Percentiles rank a stretch among this genome's conserved stretches.
Conservation (phyloP, 2,888 invertebrate species). For the Luperina testacea region DNA sequence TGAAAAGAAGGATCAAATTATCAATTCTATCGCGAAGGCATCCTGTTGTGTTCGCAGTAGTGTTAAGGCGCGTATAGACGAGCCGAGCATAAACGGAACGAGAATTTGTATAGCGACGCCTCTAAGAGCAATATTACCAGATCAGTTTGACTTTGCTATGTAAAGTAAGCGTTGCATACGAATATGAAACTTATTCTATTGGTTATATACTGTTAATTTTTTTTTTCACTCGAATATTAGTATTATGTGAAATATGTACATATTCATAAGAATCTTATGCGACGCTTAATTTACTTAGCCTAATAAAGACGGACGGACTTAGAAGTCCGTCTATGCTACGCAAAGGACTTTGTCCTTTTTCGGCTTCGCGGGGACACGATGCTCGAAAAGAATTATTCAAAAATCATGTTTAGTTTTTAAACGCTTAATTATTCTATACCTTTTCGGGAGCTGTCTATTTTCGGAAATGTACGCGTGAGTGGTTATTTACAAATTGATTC, state of each 20-base stretch:
- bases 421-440: too few relatives aligned
- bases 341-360: neutral
- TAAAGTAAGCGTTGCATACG: neutral
- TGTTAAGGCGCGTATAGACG: too few relatives aligned
- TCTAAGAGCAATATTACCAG: neutral
- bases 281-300: neutral
- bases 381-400: too few relatives aligned
- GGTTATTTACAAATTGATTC: too few relatives aligned
- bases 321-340: neutral
- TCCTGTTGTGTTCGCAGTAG: neutral
- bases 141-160: neutral
- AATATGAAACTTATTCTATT: neutral
- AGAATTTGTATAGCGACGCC: too few relatives aligned
- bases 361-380: too few relatives aligned
- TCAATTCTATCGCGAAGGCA: neutral
- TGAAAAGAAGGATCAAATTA: constrained; percentile 5
- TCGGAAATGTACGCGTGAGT: too few relatives aligned
- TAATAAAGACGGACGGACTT: neutral
- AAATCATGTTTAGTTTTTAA: too few relatives aligned
- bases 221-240: neutral
- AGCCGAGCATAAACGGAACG: neutral
- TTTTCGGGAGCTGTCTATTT: too few relatives aligned
- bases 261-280: neutral
- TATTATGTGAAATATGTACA: neutral
- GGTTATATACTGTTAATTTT: neutral